phyloP scores from a whole-genome alignment of 2,797 vertebrate species.

The Mus spretus region DNA sequence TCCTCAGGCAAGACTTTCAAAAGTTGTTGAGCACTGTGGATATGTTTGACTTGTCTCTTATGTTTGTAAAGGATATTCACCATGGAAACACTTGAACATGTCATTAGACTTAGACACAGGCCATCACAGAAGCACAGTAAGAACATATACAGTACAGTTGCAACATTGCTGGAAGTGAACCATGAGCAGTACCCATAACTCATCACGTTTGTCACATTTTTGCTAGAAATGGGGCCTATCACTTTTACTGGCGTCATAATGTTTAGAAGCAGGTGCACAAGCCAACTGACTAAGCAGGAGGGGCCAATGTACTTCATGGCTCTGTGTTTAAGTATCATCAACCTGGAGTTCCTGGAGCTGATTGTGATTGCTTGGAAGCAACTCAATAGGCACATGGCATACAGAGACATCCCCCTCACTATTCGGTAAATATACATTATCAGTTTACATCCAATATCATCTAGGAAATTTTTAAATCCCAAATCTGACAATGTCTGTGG shows the following conservation, averaged over 20 bases:
- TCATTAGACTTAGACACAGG: neutral
- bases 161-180: neutral
- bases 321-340: neutral
- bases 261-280: neutral
- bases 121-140: neutral
- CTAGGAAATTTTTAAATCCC: conserved; percentile 14
- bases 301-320: neutral
- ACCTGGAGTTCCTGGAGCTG: neutral
- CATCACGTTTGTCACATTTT: neutral
- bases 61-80: neutral
- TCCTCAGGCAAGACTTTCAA: neutral
- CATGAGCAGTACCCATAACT: neutral
- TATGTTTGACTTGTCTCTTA: neutral
- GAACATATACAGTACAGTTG: neutral
- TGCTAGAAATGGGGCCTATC: neutral
- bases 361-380: neutral
- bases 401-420: neutral
- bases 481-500: neutral
- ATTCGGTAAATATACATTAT: neutral
- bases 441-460: neutral
- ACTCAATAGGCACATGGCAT: neutral
- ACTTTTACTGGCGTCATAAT: neutral
- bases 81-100: neutral
- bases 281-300: neutral
- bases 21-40: neutral